Evolutionary conservation across 1,140 invertebrate genomes (phyloP), one percentile per base, ranked within the genome.

Genomic region (Macrobrachium nipponense): DNA sequence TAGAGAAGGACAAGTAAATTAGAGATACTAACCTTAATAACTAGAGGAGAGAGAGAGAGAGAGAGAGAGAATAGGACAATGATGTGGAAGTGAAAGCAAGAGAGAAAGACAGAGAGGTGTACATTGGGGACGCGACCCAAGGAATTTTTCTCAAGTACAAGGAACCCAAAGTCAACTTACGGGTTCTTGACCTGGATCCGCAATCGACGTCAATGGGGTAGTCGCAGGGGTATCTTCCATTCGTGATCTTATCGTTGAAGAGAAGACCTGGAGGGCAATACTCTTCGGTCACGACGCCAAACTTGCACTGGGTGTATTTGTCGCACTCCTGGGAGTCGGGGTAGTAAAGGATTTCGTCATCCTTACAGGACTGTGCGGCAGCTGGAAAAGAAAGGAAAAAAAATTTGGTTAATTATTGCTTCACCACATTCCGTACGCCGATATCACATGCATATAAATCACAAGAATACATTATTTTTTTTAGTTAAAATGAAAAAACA

Each of bases 251-350:
- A 59, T 79, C 83, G 77, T 86, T 73, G 64, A 86, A 86, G 64
- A 86, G 83, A 17, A 86, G 83, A 12, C 83, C 83, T 18, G 79
- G 76, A 12, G 83, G 83, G 51, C 83, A 86, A 0, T 70, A 68
- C 58, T 73, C 75, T 10, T 80, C 83, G 5, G 51, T 79, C n/a
- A 10, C 17, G 8, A 86, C 77, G 6, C 83, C 83, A 7, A 80
- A 27, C 11, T 36, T 27, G 27, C 83, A 86, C 77, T 86, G 75
- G 10, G 36, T 51, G 59, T 86, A 86, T 59, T 20, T 61, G 83
- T 86, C 83, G 43, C 83, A 86, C 58, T 80, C 59, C 6, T 72
- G 20, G 18, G 43, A 43, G 68, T 86, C 76, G 17, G 77, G 17
- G 77, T 43, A 80, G 68, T 80, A 86, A 15, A 62, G 23, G 11